Conservation (phyloP, 1,140 invertebrate genomes). For the Conus betulinus region DNA sequence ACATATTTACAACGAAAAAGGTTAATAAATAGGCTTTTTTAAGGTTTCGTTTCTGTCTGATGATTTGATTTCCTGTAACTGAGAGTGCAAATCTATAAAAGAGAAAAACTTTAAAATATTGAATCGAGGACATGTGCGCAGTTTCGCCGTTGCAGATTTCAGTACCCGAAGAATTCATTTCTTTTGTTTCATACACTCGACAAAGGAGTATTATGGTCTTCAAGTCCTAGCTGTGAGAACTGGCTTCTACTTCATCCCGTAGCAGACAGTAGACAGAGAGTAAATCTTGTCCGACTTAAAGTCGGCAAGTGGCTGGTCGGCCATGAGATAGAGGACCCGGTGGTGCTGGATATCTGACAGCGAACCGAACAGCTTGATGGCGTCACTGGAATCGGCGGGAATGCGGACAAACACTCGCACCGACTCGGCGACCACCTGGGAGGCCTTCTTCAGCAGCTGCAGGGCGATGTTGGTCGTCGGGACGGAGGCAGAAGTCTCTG, state of each 20-base stretch:
- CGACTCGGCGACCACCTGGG: constrained; percentile 11
- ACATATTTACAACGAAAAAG: background rate
- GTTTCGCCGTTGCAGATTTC: background rate
- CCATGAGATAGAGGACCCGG: constrained; percentile 30
- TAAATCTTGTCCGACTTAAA: constrained; percentile 27
- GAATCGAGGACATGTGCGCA: background rate
- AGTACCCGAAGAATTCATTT: background rate
- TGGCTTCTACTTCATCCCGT: constrained; percentile 21
- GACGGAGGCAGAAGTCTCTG: constrained; percentile 27
- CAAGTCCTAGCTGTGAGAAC: background rate
- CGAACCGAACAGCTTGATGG: constrained; percentile 26
- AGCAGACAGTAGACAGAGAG: constrained; percentile 34
- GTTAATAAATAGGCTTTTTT: background rate
- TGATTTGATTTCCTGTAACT: background rate
- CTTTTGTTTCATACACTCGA: no score
- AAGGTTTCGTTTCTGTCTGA: no score
- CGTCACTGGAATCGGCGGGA: background rate
- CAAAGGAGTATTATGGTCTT: no score
- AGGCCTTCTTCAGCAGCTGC: constrained; percentile 27
- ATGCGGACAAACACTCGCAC: constrained; percentile 25
- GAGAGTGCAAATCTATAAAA: background rate
- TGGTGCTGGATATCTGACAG: constrained; percentile 20
- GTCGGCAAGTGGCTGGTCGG: constrained; percentile 3
- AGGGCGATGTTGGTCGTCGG: constrained; percentile 19
- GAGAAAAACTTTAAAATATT: background rate